Conservation (phyloP, 2,888 invertebrate species). For the Nycteola revayana region DNA sequence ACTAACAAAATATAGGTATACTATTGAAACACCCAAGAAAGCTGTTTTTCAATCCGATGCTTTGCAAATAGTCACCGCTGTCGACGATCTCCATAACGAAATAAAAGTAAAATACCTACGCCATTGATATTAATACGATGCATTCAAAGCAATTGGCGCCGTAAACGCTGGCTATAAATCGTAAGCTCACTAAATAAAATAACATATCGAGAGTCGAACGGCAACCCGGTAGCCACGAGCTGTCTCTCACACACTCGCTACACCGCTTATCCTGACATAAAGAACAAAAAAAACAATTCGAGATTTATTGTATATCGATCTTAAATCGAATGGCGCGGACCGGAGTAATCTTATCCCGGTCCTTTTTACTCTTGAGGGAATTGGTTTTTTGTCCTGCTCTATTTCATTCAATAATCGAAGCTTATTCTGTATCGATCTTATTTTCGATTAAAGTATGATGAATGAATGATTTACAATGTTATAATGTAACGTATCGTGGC, state of each 20-base stretch:
- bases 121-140: slow-evolving; percentile 48
- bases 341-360: slow-evolving; percentile 37
- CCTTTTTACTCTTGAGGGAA: slow-evolving; percentile 24
- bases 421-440: slow-evolving; percentile 41
- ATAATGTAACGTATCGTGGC: slow-evolving; percentile 26
- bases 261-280: slow-evolving; percentile 46
- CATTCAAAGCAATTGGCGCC: slow-evolving; percentile 44
- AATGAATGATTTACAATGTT: slow-evolving; percentile 53
- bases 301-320: slow-evolving; percentile 68
- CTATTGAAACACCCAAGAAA: too few relatives aligned
- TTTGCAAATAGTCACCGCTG: neutral
- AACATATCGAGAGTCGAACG: slow-evolving; percentile 46
- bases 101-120: slow-evolving; percentile 29
- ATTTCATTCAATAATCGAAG: slow-evolving; percentile 50
- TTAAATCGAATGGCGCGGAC: slow-evolving; percentile 52
- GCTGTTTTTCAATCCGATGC: neutral
- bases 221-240: slow-evolving; percentile 58
- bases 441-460: slow-evolving; percentile 55
- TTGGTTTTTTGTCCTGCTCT: slow-evolving; percentile 27
- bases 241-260: slow-evolving; percentile 50
- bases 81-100: slow-evolving; percentile 26
- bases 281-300: slow-evolving; percentile 45
- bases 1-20: too few relatives aligned
- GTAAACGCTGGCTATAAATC: slow-evolving; percentile 57
- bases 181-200: slow-evolving; percentile 35